Base-by-base conservation (phyloP, 2,113 vertebrate genomes). In the Phainopepla nitens region DNA sequence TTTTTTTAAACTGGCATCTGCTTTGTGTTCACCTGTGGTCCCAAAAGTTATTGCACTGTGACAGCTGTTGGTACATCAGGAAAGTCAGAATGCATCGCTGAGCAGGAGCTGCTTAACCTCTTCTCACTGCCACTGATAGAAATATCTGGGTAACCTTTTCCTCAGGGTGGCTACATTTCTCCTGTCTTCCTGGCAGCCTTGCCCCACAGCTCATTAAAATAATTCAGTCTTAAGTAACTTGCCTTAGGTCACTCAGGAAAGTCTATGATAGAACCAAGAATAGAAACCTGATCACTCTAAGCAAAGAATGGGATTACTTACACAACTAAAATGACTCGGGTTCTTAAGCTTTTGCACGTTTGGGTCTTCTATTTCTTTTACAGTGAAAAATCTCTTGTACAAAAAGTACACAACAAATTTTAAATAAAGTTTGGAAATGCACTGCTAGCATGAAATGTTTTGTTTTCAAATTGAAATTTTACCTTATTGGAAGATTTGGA, bases 221-320 rank as follows among this genome's bases (percentile, higher is more conserved):
- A 89, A 95, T 93, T 96, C 66, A 54, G 61, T 88, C 87, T 95
- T 96, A 96, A 96, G 87, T 93, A 90, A 95, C 87, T 95, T 90
- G 91, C 75, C 84, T 95, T 73, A 95, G 76, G 92, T 94, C 90
- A 93, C 85, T 86, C 84, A 90, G 82, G 71, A 69, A 96, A 95
- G 87, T 94, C 93, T 91, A 69, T 47, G 94, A 82, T 70, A 86
- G 93, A 96, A 90, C 79, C 79, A 88, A 93, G 85, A 96, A 97
- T 95, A 97, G 96, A 96, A 96, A 96, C 78, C 85, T 89, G 91
- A 96, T 96, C 78, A 73, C 87, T 80, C 95, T 97, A 86, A 91
- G 90, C 62, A 90, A 93, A 95, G 94, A 97, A 97, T 93, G 93
- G 85, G 94, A 96, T 96, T 97, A 96, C 94, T 88, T 85, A 93